Evolutionary conservation across 2,113 vertebrate genomes (phyloP).

Genomic region (Macrotis lagotis): DNA sequence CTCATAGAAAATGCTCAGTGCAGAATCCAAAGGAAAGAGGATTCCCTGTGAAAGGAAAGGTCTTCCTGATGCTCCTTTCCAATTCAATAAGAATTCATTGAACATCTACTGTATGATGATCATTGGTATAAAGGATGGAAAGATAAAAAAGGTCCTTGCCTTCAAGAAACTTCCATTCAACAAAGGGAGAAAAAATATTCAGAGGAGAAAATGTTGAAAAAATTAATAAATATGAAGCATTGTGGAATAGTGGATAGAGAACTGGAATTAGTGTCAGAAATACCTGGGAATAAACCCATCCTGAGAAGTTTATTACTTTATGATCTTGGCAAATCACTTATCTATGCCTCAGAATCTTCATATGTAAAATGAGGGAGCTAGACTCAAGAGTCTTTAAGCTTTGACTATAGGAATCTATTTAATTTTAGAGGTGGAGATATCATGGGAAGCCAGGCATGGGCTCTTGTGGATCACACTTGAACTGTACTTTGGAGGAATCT

Average conservation of each 20-base stretch:
- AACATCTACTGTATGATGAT: not conserved
- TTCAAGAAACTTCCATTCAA: not conserved
- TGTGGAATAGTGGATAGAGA: not conserved
- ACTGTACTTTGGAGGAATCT: not conserved
- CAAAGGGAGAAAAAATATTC: not conserved
- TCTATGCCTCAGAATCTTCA: not conserved
- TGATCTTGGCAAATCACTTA: not conserved
- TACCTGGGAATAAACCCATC: not conserved
- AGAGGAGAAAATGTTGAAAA: not conserved
- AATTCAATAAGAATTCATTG: not conserved
- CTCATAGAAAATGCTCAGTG: not conserved
- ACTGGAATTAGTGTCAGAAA: not conserved
- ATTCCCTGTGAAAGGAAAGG: not conserved
- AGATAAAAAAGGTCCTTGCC: not conserved
- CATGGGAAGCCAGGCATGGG: not conserved
- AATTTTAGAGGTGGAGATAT: not conserved
- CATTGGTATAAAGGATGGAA: not conserved
- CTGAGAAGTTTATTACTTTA: not conserved
- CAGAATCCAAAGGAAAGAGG: not conserved
- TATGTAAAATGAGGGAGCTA: not conserved
- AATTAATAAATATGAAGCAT: not conserved
- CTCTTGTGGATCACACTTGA: not conserved
- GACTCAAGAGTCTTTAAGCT: not conserved
- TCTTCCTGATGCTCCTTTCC: not conserved
- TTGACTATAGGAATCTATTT: not conserved